A percentile compares a stretch with the other conserved stretches of the same genome.
These are phyloP conservation scores for Fulica atra DNA, from an alignment of 2,113 vertebrate species.

Conservation along the genomic window DNA sequence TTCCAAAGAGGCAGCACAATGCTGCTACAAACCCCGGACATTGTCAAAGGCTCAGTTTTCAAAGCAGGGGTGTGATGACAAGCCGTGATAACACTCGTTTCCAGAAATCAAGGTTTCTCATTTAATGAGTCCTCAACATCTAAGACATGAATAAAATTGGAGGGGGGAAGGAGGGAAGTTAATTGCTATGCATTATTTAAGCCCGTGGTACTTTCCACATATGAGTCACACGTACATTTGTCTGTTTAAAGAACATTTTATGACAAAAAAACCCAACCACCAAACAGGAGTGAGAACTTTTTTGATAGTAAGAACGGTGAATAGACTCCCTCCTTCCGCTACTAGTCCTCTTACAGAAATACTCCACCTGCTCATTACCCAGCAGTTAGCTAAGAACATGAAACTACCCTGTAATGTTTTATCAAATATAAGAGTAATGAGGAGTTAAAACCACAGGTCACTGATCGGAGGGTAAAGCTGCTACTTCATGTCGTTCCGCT, in stretches of 20 bases:
- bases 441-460: neutral
- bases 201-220: neutral
- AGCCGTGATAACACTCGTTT: neutral
- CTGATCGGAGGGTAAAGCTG: neutral
- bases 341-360: neutral
- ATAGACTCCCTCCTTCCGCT: neutral
- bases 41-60: neutral
- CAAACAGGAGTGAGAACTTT: neutral
- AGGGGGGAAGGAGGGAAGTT: neutral
- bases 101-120: neutral
- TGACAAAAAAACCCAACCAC: neutral
- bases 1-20: neutral
- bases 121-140: neutral
- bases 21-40: neutral
- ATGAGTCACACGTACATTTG: neutral
- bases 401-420: neutral
- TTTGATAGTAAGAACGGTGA: neutral
- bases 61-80: neutral
- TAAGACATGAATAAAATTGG: neutral
- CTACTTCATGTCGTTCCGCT: neutral
- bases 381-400: neutral
- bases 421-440: neutral
- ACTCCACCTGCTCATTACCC: neutral
- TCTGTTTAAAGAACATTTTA: neutral
- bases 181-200: conserved; percentile 25